Evolutionary conservation across 30 jellyfish, hydroid and myxozoan genomes (phyloP).

Genomic region (Hydractinia symbiolongicarpus): DNA sequence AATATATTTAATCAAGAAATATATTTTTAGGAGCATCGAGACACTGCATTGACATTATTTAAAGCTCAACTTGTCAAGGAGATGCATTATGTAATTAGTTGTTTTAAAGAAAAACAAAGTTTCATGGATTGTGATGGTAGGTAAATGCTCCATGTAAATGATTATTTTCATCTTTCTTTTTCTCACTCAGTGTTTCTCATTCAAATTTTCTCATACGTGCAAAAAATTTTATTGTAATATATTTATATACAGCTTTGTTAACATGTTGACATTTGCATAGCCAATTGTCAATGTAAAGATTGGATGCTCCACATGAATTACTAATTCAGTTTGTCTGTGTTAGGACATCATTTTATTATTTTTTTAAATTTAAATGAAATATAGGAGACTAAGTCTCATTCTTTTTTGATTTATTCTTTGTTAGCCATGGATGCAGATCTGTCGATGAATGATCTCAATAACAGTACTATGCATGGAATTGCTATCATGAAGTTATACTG

Average conservation of each 20-base stretch:
- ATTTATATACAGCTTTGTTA: no score
- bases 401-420: background rate
- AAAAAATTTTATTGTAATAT: no score
- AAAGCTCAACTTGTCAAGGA: slow-evolving; percentile 28
- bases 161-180: no score
- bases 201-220: no score
- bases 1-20: background rate
- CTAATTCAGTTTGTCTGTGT: no score
- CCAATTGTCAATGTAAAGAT: no score
- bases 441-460: background rate
- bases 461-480: slow-evolving; percentile 57
- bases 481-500: slow-evolving; percentile 84
- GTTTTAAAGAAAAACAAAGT: background rate
- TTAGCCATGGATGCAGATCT: background rate
- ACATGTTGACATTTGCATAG: no score
- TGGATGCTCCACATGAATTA: no score
- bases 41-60: slow-evolving; percentile 19
- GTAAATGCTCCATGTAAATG: no score
- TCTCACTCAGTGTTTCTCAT: no score
- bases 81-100: slow-evolving; percentile 23
- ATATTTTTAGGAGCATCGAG: slow-evolving; percentile 21
- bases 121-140: no score
- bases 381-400: background rate
- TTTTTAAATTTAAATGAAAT: background rate
- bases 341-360: background rate